Evolutionary conservation across 2,888 invertebrate species (phyloP), one percentile per base, ranked within the genome.

Genomic region (Lasioglossum oenotherae): DNA sequence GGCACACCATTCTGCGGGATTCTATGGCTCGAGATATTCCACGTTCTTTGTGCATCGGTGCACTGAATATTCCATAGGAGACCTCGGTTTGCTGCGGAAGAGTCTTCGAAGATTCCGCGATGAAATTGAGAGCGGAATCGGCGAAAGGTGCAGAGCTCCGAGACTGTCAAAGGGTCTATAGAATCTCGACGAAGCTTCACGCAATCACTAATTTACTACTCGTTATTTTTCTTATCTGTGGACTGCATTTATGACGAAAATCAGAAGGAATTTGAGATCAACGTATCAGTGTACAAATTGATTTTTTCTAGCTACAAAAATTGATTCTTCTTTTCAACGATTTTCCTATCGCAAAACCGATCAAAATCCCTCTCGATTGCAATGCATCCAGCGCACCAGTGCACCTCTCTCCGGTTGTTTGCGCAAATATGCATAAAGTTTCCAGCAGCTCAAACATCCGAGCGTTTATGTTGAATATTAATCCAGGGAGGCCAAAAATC

Each of bases 1-100:
- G 72, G 35, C 31, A 8, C 67, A 53, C 75, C 57, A 71, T 60
- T 73, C 74, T n/a, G 44, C 38, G 74, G 67, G 23, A 67, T 64
- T 16, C 57, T 64, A 16, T 27, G 27, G 60, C 4, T 4, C 27
- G 31, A 16, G 27, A 16, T 14, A 5, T 31, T 64, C 6, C 60
- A 2, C 16, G 60, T 64, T 27, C 27, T 64, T 14, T 31, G 27
- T 16, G 27, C 60, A 27, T 23, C 53, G 53, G 23, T 23, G 23
- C 23, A 53, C 60, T 64, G 60, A 64, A 64, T 27, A 27, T 27
- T 60, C 60, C 27, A 27, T 60, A 60, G 27, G 6, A 27, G 60
- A 60, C 60, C 60, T 27, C 16, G 14, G 16, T 27, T 49, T 6
- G 49, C 57, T 4, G 57, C 27, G 12, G 4, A 4, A 1, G 27